Percentiles rank a stretch among this genome's conserved stretches.
These are phyloP conservation scores for Melanotaenia nigrans DNA, from an alignment of 2,797 vertebrate species.

Conservation along the genomic window DNA sequence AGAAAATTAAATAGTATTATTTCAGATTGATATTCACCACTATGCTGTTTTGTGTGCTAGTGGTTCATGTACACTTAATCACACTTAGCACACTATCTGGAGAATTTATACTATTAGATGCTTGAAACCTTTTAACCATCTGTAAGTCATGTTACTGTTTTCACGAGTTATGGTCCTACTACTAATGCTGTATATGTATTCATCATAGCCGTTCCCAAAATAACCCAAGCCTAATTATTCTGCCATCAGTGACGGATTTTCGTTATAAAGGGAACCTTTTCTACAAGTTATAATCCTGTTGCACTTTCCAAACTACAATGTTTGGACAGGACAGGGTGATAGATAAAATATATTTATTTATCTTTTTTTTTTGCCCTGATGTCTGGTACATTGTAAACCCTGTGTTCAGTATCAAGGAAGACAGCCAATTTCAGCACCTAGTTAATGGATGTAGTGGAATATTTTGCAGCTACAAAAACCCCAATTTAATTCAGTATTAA, in stretches of 20 bases:
- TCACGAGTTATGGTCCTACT: constrained; percentile 60
- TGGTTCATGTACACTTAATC: constrained; percentile 22
- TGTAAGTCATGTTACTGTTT: constrained; percentile 44
- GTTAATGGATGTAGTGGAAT: not conserved
- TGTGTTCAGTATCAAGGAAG: not conserved
- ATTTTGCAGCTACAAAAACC: not conserved
- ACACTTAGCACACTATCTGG: constrained; percentile 23
- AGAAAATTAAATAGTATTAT: constrained; percentile 20
- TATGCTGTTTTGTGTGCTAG: constrained; percentile 9
- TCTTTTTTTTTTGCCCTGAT: not conserved
- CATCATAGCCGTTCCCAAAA: constrained; percentile 57
- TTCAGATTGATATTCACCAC: constrained; percentile 22
- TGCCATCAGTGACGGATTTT: constrained; percentile 60
- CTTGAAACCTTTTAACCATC: constrained; percentile 60
- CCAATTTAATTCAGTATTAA: not conserved
- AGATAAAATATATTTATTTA: not conserved
- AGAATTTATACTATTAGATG: constrained; percentile 50
- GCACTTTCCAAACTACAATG: constrained; percentile 37
- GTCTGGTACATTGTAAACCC: not conserved
- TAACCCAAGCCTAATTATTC: constrained; percentile 61
- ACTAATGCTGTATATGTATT: constrained; percentile 56
- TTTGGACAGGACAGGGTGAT: constrained; percentile 28
- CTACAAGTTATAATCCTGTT: constrained; percentile 42
- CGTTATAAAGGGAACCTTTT: constrained; percentile 43
- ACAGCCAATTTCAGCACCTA: not conserved